phyloP scores from a whole-genome alignment of 2,113 vertebrate genomes.

The Coregonus clupeaformis region DNA sequence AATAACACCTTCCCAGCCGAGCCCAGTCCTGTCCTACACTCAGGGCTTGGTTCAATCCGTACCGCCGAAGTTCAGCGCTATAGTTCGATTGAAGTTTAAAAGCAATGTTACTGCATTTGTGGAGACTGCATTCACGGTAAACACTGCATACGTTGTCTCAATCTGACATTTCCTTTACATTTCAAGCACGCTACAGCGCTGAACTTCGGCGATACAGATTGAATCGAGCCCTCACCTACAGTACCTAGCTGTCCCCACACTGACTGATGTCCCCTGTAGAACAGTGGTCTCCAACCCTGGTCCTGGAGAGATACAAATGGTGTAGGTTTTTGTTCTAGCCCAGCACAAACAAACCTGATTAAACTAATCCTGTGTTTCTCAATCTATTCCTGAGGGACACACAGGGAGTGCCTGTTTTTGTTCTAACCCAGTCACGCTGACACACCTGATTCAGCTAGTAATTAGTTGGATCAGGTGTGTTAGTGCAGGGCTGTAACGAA shows the following conservation, averaged over 20 bases:
- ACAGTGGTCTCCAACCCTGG: conserved; percentile 26
- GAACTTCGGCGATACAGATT: too few relatives aligned
- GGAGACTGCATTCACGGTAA: too few relatives aligned
- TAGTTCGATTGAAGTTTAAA: too few relatives aligned
- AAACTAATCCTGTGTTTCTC: background rate
- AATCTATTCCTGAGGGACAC: too few relatives aligned
- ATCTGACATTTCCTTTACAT: too few relatives aligned
- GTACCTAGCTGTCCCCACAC: conserved; percentile 35
- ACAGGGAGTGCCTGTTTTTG: background rate
- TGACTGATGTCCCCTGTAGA: background rate
- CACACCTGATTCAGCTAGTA: conserved; percentile 14
- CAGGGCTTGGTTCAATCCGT: too few relatives aligned
- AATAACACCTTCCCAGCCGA: conserved; percentile 26
- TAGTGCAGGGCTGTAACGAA: conserved; percentile 1
- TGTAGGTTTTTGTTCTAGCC: conserved; percentile 26
- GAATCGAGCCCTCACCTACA: conserved; percentile 33
- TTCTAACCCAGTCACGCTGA: background rate
- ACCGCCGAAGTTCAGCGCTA: too few relatives aligned
- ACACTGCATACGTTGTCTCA: too few relatives aligned
- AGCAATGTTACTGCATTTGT: too few relatives aligned
- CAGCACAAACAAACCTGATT: background rate
- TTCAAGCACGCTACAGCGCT: too few relatives aligned
- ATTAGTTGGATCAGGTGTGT: conserved; percentile 36
- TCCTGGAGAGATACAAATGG: conserved; percentile 2
- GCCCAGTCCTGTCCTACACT: conserved; percentile 5